These are phyloP conservation scores for Periophthalmodon schlosseri DNA, from an alignment of 2,113 vertebrate species.

Conservation along the genomic window DNA sequence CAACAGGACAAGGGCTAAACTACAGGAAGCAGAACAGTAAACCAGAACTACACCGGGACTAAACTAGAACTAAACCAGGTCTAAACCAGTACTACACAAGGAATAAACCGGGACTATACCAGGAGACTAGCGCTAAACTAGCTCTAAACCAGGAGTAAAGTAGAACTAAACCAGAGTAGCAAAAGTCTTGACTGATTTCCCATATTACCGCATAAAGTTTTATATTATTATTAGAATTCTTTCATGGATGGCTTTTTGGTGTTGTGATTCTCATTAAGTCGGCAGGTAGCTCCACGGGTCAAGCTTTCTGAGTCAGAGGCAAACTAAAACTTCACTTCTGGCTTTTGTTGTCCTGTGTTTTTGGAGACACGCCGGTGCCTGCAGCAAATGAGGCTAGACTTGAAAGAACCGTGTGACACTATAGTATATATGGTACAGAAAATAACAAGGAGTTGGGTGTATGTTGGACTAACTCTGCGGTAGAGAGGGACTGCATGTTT, in stretches of 20 bases:
- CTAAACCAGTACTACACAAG: no score
- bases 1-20: no score
- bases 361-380: not conserved
- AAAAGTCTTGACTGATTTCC: not conserved
- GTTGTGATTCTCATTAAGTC: constrained; percentile 34
- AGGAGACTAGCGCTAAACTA: not conserved
- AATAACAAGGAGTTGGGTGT: not conserved
- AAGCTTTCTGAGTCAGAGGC: constrained; percentile 11
- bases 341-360: not conserved
- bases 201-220: not conserved
- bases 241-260: constrained; percentile 1
- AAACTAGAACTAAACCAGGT: no score
- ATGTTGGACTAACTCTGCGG: not conserved
- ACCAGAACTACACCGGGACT: no score
- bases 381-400: constrained; percentile 14
- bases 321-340: constrained; percentile 6
- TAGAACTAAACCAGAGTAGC: not conserved
- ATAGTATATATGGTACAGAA: not conserved
- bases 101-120: no score
- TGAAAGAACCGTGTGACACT: not conserved
- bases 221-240: constrained; percentile 2
- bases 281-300: constrained; percentile 5
- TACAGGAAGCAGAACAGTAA: no score
- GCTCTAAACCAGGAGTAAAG: not conserved
- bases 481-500: not conserved